Evolutionary conservation across 1,140 invertebrate species (phyloP).

Genomic region (Pogonognathellus flavescens): DNA sequence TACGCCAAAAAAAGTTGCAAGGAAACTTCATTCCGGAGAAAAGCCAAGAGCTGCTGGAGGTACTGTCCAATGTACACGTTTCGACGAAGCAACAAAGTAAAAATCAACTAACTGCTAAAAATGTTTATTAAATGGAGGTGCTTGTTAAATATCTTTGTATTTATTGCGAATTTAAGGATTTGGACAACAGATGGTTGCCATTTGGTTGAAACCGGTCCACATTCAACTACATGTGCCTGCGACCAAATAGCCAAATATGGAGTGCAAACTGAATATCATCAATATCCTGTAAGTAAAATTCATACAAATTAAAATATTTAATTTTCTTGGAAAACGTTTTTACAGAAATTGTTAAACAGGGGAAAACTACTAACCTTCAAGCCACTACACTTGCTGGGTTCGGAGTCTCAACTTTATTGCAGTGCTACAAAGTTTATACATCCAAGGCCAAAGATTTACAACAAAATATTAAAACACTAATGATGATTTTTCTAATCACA

Average conservation of each 20-base stretch:
- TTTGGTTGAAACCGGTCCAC: neutral
- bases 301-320: no score
- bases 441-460: neutral
- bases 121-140: no score
- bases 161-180: neutral
- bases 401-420: neutral
- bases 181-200: neutral
- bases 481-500: neutral
- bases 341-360: neutral
- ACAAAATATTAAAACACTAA: neutral
- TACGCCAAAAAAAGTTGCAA: no score
- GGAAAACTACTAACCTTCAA: neutral
- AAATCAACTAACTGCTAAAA: neutral
- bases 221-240: neutral
- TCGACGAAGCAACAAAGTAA: neutral
- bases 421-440: neutral
- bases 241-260: neutral
- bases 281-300: conserved; percentile 2
- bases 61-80: neutral
- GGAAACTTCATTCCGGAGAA: neutral
- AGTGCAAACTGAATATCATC: neutral
- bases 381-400: neutral
- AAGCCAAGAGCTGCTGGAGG: neutral
- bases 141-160: neutral
- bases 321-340: no score